phyloP scores from a whole-genome alignment of 2,113 vertebrate genomes.

The Pagrus major region DNA sequence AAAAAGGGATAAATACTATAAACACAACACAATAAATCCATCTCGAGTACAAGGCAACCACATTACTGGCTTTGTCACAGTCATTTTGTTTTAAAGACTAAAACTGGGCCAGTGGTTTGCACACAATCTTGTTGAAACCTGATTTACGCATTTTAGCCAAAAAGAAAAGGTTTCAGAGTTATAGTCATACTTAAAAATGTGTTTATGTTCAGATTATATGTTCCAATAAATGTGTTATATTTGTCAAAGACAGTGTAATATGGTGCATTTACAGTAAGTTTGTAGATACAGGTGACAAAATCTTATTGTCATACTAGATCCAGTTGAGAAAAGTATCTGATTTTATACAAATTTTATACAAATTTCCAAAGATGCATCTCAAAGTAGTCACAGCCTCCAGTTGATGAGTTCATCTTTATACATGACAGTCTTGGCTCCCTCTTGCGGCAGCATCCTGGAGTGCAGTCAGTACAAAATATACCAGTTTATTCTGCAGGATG shows the following conservation, averaged over 20 bases:
- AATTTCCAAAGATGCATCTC: neutral
- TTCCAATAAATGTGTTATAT: neutral
- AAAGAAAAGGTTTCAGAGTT: neutral
- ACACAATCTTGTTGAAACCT: constrained; percentile 1
- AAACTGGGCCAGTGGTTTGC: neutral
- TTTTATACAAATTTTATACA: neutral
- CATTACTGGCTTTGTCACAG: constrained; percentile 25
- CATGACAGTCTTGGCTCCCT: constrained; percentile 37
- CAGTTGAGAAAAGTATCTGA: neutral
- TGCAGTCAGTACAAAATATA: constrained; percentile 30
- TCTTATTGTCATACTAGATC: neutral
- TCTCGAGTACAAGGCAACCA: constrained; percentile 33
- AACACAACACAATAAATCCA: constrained; percentile 50
- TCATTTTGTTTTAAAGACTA: constrained; percentile 5
- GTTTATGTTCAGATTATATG: constrained; percentile 25
- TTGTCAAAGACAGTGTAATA: neutral
- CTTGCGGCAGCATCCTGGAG: constrained; percentile 55
- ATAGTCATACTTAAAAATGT: neutral
- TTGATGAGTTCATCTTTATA: neutral
- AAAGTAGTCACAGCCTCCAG: neutral
- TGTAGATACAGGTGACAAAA: neutral
- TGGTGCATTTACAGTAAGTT: neutral
- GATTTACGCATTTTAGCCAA: constrained; percentile 22
- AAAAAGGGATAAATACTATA: constrained; percentile 75
- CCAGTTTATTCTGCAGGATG: constrained; percentile 17